Evolutionary conservation across 2,888 invertebrate species (phyloP).

Genomic region (Odontothrips loti): DNA sequence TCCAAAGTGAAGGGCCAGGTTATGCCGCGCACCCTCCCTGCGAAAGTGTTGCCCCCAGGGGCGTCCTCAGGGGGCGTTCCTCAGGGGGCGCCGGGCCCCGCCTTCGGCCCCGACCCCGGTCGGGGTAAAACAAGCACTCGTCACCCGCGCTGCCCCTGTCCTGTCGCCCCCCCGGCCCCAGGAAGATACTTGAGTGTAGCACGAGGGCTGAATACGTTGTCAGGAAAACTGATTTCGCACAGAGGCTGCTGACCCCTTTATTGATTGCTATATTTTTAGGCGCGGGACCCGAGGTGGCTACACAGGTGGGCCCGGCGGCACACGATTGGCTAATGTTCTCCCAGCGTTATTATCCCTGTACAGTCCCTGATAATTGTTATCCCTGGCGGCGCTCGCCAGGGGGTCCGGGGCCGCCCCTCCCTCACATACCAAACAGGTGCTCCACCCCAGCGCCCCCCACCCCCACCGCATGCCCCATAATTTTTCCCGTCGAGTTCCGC

Average conservation of each 20-base stretch:
- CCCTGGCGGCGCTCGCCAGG: too few species aligned
- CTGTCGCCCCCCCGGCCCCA: not conserved
- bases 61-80: not conserved
- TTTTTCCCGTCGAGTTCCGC: not conserved
- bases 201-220: not conserved
- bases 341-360: not conserved
- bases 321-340: not conserved
- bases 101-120: not conserved
- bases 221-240: not conserved
- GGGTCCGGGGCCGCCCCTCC: too few species aligned
- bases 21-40: not conserved
- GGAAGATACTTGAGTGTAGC: not conserved
- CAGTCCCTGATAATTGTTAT: not conserved
- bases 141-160: not conserved
- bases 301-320: not conserved
- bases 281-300: too few species aligned
- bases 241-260: not conserved
- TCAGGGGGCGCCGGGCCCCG: not conserved
- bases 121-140: not conserved
- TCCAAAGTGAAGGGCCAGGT: not conserved
- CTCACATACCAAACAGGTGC: not conserved
- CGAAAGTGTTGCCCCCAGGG: not conserved
- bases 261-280: not conserved
- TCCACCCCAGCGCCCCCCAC: not conserved
- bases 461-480: not conserved